Conservation (phyloP, 2,797 vertebrate genomes). For the Sebastes reedi region DNA sequence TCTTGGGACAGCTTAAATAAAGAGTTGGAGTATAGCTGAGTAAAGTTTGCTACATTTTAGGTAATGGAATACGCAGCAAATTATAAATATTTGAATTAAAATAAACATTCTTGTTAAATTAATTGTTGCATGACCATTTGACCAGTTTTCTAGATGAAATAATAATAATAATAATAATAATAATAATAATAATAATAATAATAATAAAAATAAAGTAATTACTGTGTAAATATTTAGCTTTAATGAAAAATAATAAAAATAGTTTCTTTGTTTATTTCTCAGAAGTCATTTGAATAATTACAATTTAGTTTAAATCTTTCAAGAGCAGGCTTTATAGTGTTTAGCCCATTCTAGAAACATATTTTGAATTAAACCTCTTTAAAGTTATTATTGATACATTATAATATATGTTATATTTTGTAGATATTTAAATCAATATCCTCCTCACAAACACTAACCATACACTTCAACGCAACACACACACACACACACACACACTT, state of each 20-base stretch:
- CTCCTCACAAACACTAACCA: no score
- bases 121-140: not conserved
- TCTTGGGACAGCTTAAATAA: not conserved
- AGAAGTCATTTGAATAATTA: not conserved
- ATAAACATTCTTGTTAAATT: not conserved
- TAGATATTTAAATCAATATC: no score
- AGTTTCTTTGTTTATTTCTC: not conserved
- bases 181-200: not conserved
- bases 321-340: not conserved
- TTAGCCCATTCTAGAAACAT: accelerated
- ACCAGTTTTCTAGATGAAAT: not conserved
- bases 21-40: not conserved
- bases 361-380: no score
- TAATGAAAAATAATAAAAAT: not conserved
- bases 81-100: not conserved
- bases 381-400: no score
- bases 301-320: not conserved
- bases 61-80: not conserved
- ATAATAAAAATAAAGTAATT: not conserved
- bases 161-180: not conserved
- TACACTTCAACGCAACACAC: no score
- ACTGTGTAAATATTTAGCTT: not conserved
- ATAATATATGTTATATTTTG: no score
- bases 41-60: no score
- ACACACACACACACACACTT: no score